Percentiles rank a stretch among this genome's conserved stretches.
Conservation (phyloP, 2,797 vertebrate genomes). For the Luscinia megarhynchos region DNA sequence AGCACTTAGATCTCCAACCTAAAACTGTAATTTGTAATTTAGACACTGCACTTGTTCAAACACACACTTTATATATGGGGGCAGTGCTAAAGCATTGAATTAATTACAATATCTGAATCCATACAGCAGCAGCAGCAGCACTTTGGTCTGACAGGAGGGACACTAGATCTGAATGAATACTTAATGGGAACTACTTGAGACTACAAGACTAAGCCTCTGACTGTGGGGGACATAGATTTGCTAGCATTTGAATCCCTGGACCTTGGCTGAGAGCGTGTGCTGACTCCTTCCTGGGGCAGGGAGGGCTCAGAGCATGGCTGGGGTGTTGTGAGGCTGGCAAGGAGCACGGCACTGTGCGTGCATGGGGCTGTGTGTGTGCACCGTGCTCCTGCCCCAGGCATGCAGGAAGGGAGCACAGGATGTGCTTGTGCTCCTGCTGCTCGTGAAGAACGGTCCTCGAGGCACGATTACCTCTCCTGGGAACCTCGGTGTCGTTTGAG, state of each 20-base stretch:
- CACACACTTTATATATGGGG: slow-evolving; percentile 1
- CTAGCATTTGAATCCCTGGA: accelerated
- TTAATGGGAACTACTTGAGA: background rate
- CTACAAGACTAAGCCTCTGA: background rate
- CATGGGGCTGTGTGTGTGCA: accelerated
- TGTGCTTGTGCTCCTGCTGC: background rate
- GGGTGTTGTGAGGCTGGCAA: background rate
- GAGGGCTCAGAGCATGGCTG: background rate
- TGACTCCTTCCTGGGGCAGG: background rate
- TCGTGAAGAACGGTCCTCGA: background rate
- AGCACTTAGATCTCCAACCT: slow-evolving; percentile 70
- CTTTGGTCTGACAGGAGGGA: background rate
- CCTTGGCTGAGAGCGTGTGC: background rate
- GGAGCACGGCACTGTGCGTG: accelerated
- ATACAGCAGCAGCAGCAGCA: background rate
- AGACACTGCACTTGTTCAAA: slow-evolving; percentile 38
- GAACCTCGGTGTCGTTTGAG: background rate
- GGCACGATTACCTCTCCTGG: background rate
- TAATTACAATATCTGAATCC: slow-evolving; percentile 3
- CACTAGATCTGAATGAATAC: background rate
- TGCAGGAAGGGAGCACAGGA: background rate
- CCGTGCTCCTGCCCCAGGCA: accelerated
- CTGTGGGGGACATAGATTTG: background rate
- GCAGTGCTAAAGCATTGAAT: background rate
- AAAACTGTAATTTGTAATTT: slow-evolving; percentile 74